These are phyloP conservation scores for Etia nguti DNA, from an alignment of 2,113 vertebrate species.

Conservation along the genomic window DNA sequence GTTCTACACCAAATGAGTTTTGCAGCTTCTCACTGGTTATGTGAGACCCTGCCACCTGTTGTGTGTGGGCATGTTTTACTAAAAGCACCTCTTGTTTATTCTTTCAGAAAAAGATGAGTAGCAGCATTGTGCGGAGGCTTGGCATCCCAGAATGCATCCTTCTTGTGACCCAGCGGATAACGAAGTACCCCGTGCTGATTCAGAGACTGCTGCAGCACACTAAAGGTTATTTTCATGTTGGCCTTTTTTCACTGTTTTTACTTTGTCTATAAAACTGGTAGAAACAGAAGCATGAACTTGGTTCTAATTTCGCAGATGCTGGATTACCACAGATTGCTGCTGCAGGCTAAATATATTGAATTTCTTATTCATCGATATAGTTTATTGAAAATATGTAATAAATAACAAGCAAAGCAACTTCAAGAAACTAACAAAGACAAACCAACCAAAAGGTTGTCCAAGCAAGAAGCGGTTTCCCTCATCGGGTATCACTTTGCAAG, in stretches of 20 bases:
- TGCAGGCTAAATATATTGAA: neutral
- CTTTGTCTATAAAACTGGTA: neutral
- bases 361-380: neutral
- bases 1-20: neutral
- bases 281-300: neutral
- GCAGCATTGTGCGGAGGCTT: slow-evolving; percentile 85
- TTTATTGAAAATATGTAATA: neutral
- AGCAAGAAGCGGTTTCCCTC: neutral
- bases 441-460: neutral
- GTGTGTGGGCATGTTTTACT: neutral
- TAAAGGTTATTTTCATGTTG: slow-evolving; percentile 75
- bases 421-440: neutral
- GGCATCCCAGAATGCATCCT: slow-evolving; percentile 95
- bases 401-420: neutral
- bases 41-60: slow-evolving; percentile 11
- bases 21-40: neutral
- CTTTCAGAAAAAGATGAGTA: slow-evolving; percentile 93
- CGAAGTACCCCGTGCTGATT: slow-evolving; percentile 92
- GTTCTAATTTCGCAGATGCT: neutral
- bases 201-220: slow-evolving; percentile 92
- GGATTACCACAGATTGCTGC: neutral
- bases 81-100: neutral
- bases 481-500: neutral
- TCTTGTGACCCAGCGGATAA: slow-evolving; percentile 95
- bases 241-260: neutral